Conservation (phyloP, 2,888 invertebrate species). For the Andrena marginata region DNA sequence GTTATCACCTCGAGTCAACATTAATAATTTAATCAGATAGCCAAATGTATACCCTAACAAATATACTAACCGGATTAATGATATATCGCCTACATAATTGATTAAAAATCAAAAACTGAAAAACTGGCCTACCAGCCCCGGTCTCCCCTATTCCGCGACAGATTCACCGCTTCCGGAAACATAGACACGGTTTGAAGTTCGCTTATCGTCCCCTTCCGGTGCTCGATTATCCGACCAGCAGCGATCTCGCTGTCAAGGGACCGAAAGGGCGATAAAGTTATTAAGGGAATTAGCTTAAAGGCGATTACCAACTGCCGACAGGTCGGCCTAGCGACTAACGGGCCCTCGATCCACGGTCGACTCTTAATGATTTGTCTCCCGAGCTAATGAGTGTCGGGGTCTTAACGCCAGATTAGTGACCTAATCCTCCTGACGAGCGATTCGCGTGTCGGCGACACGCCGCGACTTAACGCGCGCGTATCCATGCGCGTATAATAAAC, state of each 20-base stretch:
- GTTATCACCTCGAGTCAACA: too few relatives aligned
- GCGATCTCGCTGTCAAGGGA: slow-evolving; percentile 30
- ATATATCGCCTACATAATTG: too few relatives aligned
- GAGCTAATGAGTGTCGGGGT: slow-evolving; percentile 68
- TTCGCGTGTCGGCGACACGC: slow-evolving; percentile 69
- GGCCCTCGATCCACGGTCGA: slow-evolving; percentile 53
- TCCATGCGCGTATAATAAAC: slow-evolving; percentile 56
- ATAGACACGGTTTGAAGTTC: not conserved
- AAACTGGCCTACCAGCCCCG: too few relatives aligned
- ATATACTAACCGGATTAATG: too few relatives aligned
- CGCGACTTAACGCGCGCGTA: slow-evolving; percentile 52
- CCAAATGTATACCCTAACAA: too few relatives aligned
- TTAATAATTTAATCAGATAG: too few relatives aligned
- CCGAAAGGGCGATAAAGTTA: slow-evolving; percentile 56
- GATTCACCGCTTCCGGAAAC: not conserved
- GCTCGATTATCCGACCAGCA: not conserved
- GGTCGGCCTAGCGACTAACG: slow-evolving; percentile 65
- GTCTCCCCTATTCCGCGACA: too few relatives aligned
- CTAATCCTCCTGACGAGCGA: slow-evolving; percentile 72
- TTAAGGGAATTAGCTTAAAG: slow-evolving; percentile 65
- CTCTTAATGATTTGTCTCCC: slow-evolving; percentile 69
- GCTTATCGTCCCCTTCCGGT: not conserved
- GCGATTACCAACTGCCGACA: slow-evolving; percentile 64
- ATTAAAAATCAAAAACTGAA: too few relatives aligned
- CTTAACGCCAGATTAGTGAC: slow-evolving; percentile 73